Base-by-base conservation (phyloP, 2,888 invertebrate genomes). In the Tiliacea aurago region DNA sequence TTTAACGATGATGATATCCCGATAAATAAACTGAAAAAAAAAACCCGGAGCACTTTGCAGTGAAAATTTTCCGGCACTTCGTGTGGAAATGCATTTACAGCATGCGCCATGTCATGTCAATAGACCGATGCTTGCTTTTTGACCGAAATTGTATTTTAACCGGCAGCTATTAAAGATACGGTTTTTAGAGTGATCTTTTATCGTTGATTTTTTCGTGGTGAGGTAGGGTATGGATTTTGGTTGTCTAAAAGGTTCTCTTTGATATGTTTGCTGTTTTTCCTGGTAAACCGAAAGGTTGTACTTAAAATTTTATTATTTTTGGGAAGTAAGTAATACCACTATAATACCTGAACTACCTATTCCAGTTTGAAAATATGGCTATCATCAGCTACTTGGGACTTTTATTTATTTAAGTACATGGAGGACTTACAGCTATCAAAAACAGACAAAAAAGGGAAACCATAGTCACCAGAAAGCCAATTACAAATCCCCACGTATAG, bases 51-150 rank as follows among this genome's bases (percentile, higher is more conserved):
- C 78, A 80, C 83, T 78, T 73, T 58, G 18, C 15, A 41, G 55
- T 49, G 55, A 49, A 68, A 49, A 78, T 37, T 77, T 68, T 62
- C 62, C 59, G 7, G 63, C 62, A 61, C 43, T 72, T 66, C 71
- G 71, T 73, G 75, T 77, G 74, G 68, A 82, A 86, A 84, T 83
- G 69, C 76, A 86, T 81, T 84, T 83, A 80, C 78, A 79, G 78
- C 79, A 80, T 81, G 70, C 72, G 66, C 56, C 58, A 45, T 55
- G 71, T 72, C 70, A 73, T 66, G 80, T 82, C 85, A 81, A 86
- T 84, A 84, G 73, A 69, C 62, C 55, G 58, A 75, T 62, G 67
- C 64, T 33, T 73, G 66, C 47, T 63, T 65, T 83, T 79, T 76
- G 49, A 78, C 73, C 70, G 67, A 84, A 81, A 86, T 84, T 85